Evolutionary conservation across 53 echinoderm and acorn worm species (phyloP).

Genomic region (Temnopleurus reevesii): DNA sequence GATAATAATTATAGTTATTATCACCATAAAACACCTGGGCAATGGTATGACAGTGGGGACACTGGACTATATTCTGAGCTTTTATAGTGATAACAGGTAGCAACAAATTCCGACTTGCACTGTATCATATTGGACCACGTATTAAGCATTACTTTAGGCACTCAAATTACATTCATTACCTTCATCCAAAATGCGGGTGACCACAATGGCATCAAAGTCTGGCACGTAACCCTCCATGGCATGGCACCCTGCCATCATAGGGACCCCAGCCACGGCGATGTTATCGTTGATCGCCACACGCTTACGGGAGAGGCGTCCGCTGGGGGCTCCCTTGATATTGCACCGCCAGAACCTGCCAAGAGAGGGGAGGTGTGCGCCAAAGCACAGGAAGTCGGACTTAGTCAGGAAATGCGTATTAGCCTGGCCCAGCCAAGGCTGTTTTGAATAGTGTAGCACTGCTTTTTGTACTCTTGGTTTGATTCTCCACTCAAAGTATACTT

Average conservation of each 20-base stretch:
- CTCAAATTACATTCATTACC: not conserved
- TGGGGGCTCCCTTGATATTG: constrained; percentile 55
- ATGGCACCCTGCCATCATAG: constrained; percentile 62
- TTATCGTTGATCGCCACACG: constrained; percentile 64
- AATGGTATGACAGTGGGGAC: too few species aligned
- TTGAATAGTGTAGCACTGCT: too few species aligned
- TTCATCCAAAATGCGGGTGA: constrained; percentile 65
- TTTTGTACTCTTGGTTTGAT: too few species aligned
- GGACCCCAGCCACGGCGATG: constrained; percentile 60
- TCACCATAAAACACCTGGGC: too few species aligned
- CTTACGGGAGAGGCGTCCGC: constrained; percentile 59
- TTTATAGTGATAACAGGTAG: too few species aligned
- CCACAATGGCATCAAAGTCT: constrained; percentile 65
- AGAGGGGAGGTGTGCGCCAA: too few species aligned
- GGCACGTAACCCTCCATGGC: constrained; percentile 66
- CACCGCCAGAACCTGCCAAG: constrained; percentile 62
- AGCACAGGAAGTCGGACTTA: constrained; percentile 1
- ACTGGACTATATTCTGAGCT: too few species aligned
- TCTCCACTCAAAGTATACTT: too few species aligned
- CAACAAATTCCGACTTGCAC: too few species aligned
- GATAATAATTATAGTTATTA: too few species aligned
- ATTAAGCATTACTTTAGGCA: not conserved
- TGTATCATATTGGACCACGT: not conserved
- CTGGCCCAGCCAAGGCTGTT: not conserved
- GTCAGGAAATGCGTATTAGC: not conserved